Evolutionary conservation across 2,113 vertebrate genomes (phyloP).

Genomic region (Electrona antarctica): DNA sequence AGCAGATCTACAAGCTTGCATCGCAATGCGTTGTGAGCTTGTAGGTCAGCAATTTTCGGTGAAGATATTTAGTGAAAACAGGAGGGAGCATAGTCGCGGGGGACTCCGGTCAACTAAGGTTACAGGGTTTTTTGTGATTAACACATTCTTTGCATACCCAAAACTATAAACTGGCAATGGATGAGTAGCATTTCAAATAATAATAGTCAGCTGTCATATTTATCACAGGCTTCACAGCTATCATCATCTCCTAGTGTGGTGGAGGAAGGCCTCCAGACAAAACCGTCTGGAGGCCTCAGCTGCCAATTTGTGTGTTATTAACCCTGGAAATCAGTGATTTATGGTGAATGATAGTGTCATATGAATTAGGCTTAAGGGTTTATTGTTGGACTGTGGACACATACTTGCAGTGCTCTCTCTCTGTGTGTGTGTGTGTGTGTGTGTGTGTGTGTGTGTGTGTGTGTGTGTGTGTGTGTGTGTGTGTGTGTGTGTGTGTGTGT

Average conservation of each 20-base stretch:
- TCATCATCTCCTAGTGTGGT: constrained; percentile 4
- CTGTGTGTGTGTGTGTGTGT: not conserved
- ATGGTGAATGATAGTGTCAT: not conserved
- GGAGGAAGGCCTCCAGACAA: constrained; percentile 4
- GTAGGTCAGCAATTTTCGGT: no score
- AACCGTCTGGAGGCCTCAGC: constrained; percentile 26
- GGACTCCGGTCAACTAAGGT: no score
- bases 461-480: no score
- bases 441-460: not conserved
- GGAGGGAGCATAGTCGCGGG: no score
- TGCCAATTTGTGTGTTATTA: not conserved
- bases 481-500: no score
- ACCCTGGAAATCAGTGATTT: no score
- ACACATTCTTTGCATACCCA: constrained; percentile 34
- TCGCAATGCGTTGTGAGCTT: no score
- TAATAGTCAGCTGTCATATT: not conserved
- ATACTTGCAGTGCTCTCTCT: not conserved
- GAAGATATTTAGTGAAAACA: no score
- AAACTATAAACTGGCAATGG: constrained; percentile 33
- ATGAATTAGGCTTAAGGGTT: not conserved
- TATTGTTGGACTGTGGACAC: constrained; percentile 10
- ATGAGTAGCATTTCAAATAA: constrained; percentile 20
- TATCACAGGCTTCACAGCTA: not conserved
- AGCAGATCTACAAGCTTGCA: no score
- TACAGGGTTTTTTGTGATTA: no score